Evolutionary conservation across 35 echinoderm and acorn worm genomes (phyloP).

Genomic region (Acanthaster planci): DNA sequence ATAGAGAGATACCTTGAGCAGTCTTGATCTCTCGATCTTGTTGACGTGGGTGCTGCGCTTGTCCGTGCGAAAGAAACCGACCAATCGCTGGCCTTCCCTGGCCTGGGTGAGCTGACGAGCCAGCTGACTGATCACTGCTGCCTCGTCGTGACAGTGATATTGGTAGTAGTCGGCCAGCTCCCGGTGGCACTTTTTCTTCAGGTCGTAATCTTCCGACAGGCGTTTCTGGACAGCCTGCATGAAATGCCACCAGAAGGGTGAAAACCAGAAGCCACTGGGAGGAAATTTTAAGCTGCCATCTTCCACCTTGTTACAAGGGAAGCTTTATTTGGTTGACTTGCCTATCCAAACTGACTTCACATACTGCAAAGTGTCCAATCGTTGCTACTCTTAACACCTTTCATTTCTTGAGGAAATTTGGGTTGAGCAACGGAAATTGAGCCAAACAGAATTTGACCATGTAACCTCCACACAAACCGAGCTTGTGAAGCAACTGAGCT

Average conservation of each 20-base stretch:
- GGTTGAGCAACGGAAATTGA: too few relatives aligned
- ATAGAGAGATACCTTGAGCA: constrained; percentile 58
- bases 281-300: too few relatives aligned
- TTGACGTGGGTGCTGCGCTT: constrained; percentile 32
- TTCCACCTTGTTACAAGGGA: too few relatives aligned
- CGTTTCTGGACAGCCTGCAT: constrained; percentile 60
- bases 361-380: too few relatives aligned
- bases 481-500: background rate
- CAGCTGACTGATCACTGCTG: constrained; percentile 41
- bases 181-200: constrained; percentile 28
- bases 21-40: constrained; percentile 25
- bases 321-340: too few relatives aligned
- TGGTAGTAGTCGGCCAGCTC: constrained; percentile 71
- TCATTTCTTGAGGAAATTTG: too few relatives aligned
- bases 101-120: constrained; percentile 64
- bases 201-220: constrained; percentile 23
- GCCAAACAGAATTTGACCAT: too few relatives aligned
- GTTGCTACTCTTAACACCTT: too few relatives aligned
- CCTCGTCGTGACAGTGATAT: constrained; percentile 42
- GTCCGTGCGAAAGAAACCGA: constrained; percentile 69
- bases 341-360: too few relatives aligned
- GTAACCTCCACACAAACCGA: too few relatives aligned
- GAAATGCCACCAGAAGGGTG: too few relatives aligned
- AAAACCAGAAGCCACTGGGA: too few relatives aligned
- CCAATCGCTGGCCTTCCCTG: constrained; percentile 44